Conservation (phyloP, 2,888 invertebrate genomes). For the Nephrocerus scutellatus region DNA sequence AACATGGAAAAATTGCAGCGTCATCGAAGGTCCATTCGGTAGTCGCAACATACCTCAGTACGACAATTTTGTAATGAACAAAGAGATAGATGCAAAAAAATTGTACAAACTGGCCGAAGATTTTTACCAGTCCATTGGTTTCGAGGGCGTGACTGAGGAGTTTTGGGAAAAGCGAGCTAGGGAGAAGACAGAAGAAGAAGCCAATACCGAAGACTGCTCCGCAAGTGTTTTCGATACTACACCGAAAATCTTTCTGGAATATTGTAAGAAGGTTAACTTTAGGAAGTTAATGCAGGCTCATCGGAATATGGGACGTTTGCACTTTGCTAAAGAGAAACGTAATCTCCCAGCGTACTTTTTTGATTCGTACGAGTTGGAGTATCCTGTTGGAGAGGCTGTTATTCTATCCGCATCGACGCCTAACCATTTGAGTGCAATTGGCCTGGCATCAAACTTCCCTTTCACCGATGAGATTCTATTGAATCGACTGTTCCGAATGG, state of each 20-base stretch:
- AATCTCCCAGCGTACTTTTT: constrained; percentile 40
- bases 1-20: constrained; percentile 21
- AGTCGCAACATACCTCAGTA: constrained; percentile 31
- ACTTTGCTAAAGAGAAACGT: constrained; percentile 39
- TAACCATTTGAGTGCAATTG: constrained; percentile 35
- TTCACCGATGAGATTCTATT: constrained; percentile 33
- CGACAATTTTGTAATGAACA: constrained; percentile 30
- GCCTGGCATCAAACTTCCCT: constrained; percentile 30
- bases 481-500: constrained; percentile 43
- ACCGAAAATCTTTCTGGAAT: constrained; percentile 39
- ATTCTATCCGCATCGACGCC: constrained; percentile 42
- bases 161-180: constrained; percentile 36
- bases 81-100: constrained; percentile 30
- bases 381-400: constrained; percentile 41
- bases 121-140: constrained; percentile 41
- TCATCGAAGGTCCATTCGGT: constrained; percentile 4
- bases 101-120: constrained; percentile 35
- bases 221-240: constrained; percentile 41
- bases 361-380: constrained; percentile 40
- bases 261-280: constrained; percentile 42
- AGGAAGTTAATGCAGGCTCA: constrained; percentile 42
- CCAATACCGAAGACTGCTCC: constrained; percentile 36
- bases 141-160: constrained; percentile 28
- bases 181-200: constrained; percentile 32
- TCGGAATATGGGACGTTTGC: constrained; percentile 37